Evolutionary conservation across 2,888 invertebrate genomes (phyloP), one percentile per base, ranked within the genome.

Genomic region (Drosophila rubida): DNA sequence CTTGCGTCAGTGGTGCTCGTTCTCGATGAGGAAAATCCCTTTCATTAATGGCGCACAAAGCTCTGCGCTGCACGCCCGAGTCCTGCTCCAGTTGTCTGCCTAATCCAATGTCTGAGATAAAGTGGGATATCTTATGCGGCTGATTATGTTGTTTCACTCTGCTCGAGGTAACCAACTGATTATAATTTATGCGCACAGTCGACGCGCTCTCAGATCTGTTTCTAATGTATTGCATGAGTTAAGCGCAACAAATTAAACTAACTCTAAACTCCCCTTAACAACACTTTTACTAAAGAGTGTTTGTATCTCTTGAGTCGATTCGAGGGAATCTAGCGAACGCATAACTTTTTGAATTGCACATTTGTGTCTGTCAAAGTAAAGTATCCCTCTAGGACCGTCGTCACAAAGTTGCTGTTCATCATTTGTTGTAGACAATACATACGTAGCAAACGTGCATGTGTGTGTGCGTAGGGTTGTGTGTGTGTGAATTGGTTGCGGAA

Each of bases 401-500:
- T 35, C 35, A 37, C 35, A 37, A 50, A 32, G 23, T 14, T 27
- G 9, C 14, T 55, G 27, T 48, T 11, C 19, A 30, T 53, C 27
- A 41, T 30, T 19, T 41, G 9, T 9, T 41, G 22, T 19, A 42
- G 27, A 41, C 19, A 53, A 53, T 61, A 11, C 35, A 14, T 14
- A 14, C 35, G 35, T 37, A 37, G 14, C 14, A 37, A 37, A 37
- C 39, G 32, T 67, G 48, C 51, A 41, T 61, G 50, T 39, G 25
- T 67, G 66, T 70, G 71, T 77, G 72, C 63, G 74, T 42, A n/a
- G 27, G 64, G 44, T 54, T 49, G 57, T 68, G 66, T 72, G 71
- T 77, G 73, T 84, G 69, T 62, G 61, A 84, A 86, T 81, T 80
- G 90, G 84, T 86, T 87, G 88, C 84, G 90, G 87, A 91, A 90